Evolutionary conservation across 1,140 invertebrate genomes (phyloP), one percentile per base, ranked within the genome.

Genomic region (Lepidurus arcticus): DNA sequence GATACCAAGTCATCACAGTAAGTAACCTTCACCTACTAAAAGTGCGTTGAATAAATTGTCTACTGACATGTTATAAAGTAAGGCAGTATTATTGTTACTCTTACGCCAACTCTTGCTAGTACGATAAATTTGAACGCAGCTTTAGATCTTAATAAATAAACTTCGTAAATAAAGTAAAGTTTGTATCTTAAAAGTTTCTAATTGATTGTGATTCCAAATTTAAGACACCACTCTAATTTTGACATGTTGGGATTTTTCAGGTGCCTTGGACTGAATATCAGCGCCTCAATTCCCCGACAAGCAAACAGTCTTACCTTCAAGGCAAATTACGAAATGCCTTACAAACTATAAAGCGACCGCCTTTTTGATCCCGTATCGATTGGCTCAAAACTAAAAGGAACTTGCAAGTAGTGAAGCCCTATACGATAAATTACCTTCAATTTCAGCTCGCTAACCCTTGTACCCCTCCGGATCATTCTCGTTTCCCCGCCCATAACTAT

Each of bases 1-100:
- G 53, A 7, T 65, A 65, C 53, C 53, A 21, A 65, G 53, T 65
- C 53, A 65, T 65, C 53, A 65, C 53, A 65, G 53, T 65, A 65
- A 65, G 53, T 65, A 65, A 65, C 34, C 34, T 34, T 34, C 34
- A 34, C 34, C 34, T 34, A 34, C 34, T 34, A 34, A 34, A 34
- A 34, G 34, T 34, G 4, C 34, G 4, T 34, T 34, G 4, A 34
- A 34, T 34, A 34, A 34, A 34, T 34, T 34, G 34, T 34, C 34
- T 34, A 34, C 34, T 4, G 34, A 34, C 34, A 4, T 34, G 34
- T 34, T 34, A 34, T 34, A 34, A 34, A 34, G 34, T 34, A 34
- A 34, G 2, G 34, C 34, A 34, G 2, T 34, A 34, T 34, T 34
- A 34, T 34, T 34, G 3, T 34, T 34, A 34, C 34, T 34, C 2